Conservation (phyloP, 2,888 invertebrate species). For the Latrodectus elegans region DNA sequence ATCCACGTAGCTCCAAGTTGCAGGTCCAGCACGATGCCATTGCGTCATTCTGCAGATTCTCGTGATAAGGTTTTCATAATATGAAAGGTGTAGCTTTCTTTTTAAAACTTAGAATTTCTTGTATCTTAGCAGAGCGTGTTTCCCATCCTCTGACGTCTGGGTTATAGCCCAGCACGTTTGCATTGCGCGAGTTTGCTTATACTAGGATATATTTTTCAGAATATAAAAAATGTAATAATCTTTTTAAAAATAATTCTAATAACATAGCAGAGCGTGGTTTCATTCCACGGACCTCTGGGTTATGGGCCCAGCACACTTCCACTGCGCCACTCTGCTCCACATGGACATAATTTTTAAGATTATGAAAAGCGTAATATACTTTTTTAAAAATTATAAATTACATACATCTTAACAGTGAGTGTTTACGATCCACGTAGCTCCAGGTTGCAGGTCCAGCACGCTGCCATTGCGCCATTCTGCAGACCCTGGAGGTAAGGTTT, state of each 20-base stretch:
- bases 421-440: constrained; percentile 1
- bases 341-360: no score
- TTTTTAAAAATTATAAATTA: no score
- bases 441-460: constrained; percentile 22
- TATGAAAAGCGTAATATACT: no score
- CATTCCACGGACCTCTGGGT: constrained; percentile 7
- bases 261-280: no score
- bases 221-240: background rate
- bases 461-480: constrained; percentile 31
- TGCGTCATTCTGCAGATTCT: constrained; percentile 15
- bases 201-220: no score
- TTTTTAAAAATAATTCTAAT: no score
- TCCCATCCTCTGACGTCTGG: constrained; percentile 72
- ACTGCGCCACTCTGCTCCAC: constrained; percentile 10
- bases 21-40: constrained; percentile 19
- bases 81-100: no score
- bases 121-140: constrained; percentile 18
- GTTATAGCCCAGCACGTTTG: constrained; percentile 13
- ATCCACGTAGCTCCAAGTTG: constrained; percentile 71
- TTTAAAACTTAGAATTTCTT: no score
- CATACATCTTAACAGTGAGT: background rate
- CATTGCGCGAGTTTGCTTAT: no score
- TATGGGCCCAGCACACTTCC: constrained; percentile 7
- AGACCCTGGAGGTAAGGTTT: no score
- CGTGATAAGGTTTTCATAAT: no score